A percentile compares a stretch with the other conserved stretches of the same genome.
These are phyloP conservation scores for Philopedon plagiatum DNA, from an alignment of 2,888 invertebrate genomes.

Conservation along the genomic window DNA sequence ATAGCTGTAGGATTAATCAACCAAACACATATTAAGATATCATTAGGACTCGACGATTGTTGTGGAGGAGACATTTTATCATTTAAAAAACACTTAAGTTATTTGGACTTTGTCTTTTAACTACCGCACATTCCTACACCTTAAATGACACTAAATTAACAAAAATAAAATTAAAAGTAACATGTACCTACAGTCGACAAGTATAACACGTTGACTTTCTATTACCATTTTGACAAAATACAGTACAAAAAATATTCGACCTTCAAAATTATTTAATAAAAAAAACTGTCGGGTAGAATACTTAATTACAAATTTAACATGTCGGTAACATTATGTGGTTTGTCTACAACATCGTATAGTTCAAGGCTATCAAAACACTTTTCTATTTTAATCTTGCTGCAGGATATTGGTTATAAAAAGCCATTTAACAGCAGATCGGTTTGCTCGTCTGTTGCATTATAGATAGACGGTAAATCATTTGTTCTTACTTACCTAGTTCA, in stretches of 20 bases:
- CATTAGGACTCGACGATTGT: not conserved
- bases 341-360: slow-evolving; percentile 20
- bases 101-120: not conserved
- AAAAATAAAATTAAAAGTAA: not conserved
- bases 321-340: slow-evolving; percentile 3
- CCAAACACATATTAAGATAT: not conserved
- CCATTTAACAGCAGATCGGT: not conserved
- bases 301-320: slow-evolving; percentile 12
- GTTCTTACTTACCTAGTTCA: not conserved
- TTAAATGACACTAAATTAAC: not conserved
- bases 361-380: slow-evolving; percentile 14
- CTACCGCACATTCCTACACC: not conserved
- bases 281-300: not conserved
- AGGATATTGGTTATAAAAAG: slow-evolving; percentile 15
- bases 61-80: not conserved
- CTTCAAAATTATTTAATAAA: slow-evolving; percentile 17
- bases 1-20: not conserved
- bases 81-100: slow-evolving; percentile 5
- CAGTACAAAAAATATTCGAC: not conserved
- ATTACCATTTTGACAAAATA: not conserved
- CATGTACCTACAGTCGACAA: not conserved
- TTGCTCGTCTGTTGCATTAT: not conserved
- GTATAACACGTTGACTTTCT: not conserved
- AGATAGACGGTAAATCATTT: not conserved
- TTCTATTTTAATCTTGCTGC: slow-evolving; percentile 1